A percentile compares a stretch with the other conserved stretches of the same genome.
phyloP scores from a whole-genome alignment of 2,797 vertebrate species.

The Eleutherodactylus coqui region DNA sequence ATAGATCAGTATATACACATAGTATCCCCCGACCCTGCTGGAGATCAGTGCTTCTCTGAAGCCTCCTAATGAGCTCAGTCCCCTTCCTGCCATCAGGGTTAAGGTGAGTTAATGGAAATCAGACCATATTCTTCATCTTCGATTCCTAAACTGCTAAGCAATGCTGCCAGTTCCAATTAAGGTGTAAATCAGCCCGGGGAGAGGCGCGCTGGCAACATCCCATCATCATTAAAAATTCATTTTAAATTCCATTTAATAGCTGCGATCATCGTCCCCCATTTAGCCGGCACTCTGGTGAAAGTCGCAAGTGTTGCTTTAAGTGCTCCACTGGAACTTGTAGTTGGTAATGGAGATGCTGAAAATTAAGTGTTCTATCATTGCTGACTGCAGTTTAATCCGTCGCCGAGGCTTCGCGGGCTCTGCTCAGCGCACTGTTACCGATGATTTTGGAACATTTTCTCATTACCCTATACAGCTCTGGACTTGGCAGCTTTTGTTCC shows the following conservation, averaged over 20 bases:
- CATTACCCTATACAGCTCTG: slow-evolving; percentile 45
- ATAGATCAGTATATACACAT: not conserved
- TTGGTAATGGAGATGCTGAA: slow-evolving; percentile 51
- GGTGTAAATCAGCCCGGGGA: slow-evolving; percentile 60
- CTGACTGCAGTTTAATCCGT: slow-evolving; percentile 53
- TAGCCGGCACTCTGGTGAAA: slow-evolving; percentile 36
- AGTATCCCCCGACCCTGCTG: not conserved
- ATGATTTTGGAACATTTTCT: slow-evolving; percentile 56
- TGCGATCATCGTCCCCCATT: slow-evolving; percentile 56
- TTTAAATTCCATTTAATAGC: slow-evolving; percentile 60
- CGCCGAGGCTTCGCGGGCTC: slow-evolving; percentile 4
- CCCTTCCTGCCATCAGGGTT: slow-evolving; percentile 36
- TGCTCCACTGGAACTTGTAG: slow-evolving; percentile 57
- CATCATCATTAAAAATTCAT: slow-evolving; percentile 62
- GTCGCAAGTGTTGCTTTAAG: slow-evolving; percentile 54
- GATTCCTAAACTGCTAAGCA: slow-evolving; percentile 33
- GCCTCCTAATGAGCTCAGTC: slow-evolving; percentile 18
- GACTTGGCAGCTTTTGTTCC: slow-evolving; percentile 44
- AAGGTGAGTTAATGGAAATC: slow-evolving; percentile 56
- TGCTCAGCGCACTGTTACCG: not conserved
- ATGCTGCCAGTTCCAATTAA: slow-evolving; percentile 58
- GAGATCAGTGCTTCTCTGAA: slow-evolving; percentile 1
- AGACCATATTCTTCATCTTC: slow-evolving; percentile 43
- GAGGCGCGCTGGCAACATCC: slow-evolving; percentile 55
- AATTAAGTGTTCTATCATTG: slow-evolving; percentile 57